Conservation (phyloP, 1,140 invertebrate species). For the Zaprionus nigranus region DNA sequence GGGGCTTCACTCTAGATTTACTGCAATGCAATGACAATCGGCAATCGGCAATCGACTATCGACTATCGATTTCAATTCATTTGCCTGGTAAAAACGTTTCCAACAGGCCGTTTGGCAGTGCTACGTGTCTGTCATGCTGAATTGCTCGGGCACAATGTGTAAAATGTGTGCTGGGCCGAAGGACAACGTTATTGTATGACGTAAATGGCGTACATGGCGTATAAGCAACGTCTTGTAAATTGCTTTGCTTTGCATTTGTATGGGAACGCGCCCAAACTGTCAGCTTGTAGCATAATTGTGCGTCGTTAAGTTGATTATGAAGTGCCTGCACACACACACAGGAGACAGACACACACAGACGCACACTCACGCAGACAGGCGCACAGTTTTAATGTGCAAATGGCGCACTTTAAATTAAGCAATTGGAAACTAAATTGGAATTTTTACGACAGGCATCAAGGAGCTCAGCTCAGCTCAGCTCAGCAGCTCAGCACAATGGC, state of each 20-base stretch:
- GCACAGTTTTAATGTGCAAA: slow-evolving; percentile 63
- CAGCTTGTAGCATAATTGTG: slow-evolving; percentile 79
- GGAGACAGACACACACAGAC: slow-evolving; percentile 7
- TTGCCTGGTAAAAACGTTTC: slow-evolving; percentile 50
- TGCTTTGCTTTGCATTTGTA: slow-evolving; percentile 72
- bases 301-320: slow-evolving; percentile 82
- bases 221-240: slow-evolving; percentile 75
- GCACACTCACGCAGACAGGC: slow-evolving; percentile 22
- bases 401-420: slow-evolving; percentile 80
- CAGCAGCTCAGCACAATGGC: slow-evolving; percentile 43
- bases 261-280: slow-evolving; percentile 58
- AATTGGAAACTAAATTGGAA: slow-evolving; percentile 83
- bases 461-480: slow-evolving; percentile 20
- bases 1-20: not conserved
- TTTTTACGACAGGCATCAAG: slow-evolving; percentile 78
- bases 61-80: slow-evolving; percentile 68
- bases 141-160: slow-evolving; percentile 60
- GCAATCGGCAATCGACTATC: not conserved
- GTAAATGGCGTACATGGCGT: slow-evolving; percentile 66
- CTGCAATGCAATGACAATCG: slow-evolving; percentile 7
- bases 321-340: slow-evolving; percentile 43
- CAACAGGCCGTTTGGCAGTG: slow-evolving; percentile 61
- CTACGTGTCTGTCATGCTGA: slow-evolving; percentile 78
- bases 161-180: slow-evolving; percentile 41
- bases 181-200: not conserved